These are phyloP conservation scores for Manis pentadactyla DNA, from an alignment of 2,797 vertebrate species.

Conservation along the genomic window DNA sequence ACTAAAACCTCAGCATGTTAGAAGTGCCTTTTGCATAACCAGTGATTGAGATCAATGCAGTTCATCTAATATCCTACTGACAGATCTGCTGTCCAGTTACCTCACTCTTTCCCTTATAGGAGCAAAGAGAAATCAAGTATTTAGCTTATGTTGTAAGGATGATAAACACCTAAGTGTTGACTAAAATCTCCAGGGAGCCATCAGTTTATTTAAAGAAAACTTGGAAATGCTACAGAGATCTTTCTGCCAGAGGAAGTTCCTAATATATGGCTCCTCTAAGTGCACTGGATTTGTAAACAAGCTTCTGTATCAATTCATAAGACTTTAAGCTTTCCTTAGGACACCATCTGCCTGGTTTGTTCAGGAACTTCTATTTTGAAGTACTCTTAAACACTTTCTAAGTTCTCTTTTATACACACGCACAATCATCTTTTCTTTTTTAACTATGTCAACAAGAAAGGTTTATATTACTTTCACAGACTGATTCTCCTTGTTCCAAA, in stretches of 20 bases:
- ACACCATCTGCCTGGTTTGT: neutral
- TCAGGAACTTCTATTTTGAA: slow-evolving; percentile 40
- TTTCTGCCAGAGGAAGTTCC: slow-evolving; percentile 74
- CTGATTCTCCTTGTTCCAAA: neutral
- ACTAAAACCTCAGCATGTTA: slow-evolving; percentile 72
- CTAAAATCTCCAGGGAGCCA: slow-evolving; percentile 75
- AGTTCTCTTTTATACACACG: neutral
- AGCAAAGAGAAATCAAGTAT: slow-evolving; percentile 72
- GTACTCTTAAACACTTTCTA: neutral
- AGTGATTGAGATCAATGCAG: slow-evolving; percentile 73
- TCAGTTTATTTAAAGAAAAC: slow-evolving; percentile 80
- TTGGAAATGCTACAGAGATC: slow-evolving; percentile 67
- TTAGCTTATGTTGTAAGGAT: slow-evolving; percentile 78
- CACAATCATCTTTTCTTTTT: neutral
- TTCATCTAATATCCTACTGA: slow-evolving; percentile 73
- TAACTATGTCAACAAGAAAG: neutral
- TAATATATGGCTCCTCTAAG: slow-evolving; percentile 75
- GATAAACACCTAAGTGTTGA: slow-evolving; percentile 79
- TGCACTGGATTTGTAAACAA: slow-evolving; percentile 74
- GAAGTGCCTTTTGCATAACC: slow-evolving; percentile 67
- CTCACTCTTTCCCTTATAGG: slow-evolving; percentile 73
- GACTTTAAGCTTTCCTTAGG: slow-evolving; percentile 66
- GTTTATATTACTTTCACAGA: neutral
- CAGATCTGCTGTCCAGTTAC: slow-evolving; percentile 70
- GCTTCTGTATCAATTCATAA: slow-evolving; percentile 54